Evolutionary conservation across 2,113 vertebrate genomes (phyloP).

Genomic region (Burhinus bistriatus): DNA sequence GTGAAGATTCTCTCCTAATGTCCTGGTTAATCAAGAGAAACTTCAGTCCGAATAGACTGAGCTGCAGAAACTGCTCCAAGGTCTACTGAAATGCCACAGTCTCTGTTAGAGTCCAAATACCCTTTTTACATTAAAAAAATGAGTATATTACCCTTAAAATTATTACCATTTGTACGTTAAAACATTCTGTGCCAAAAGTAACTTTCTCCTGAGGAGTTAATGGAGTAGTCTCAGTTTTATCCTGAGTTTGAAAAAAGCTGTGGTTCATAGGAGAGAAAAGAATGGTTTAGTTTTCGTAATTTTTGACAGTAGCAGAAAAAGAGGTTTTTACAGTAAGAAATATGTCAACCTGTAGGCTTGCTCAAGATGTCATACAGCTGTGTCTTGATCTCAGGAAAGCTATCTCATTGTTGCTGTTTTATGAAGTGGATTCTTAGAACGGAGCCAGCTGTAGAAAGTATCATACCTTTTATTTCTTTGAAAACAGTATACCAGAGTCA

Average conservation of each 20-base stretch:
- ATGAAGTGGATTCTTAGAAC: background rate
- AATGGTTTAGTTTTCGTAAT: background rate
- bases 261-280: background rate
- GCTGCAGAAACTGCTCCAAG: accelerated
- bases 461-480: background rate
- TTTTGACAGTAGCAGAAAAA: background rate
- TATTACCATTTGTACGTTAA: background rate
- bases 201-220: background rate
- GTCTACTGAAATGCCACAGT: background rate
- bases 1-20: background rate
- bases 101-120: background rate
- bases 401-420: background rate
- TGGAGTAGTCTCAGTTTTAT: background rate
- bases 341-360: background rate
- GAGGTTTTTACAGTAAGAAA: background rate
- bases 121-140: background rate
- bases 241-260: background rate
- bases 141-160: background rate
- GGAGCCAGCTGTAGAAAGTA: background rate
- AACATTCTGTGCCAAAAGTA: background rate
- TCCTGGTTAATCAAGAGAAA: background rate
- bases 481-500: background rate
- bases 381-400: background rate
- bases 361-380: background rate
- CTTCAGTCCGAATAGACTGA: background rate